phyloP scores from a whole-genome alignment of 2,888 invertebrate genomes.

The Mimumesa dahlbomi region DNA sequence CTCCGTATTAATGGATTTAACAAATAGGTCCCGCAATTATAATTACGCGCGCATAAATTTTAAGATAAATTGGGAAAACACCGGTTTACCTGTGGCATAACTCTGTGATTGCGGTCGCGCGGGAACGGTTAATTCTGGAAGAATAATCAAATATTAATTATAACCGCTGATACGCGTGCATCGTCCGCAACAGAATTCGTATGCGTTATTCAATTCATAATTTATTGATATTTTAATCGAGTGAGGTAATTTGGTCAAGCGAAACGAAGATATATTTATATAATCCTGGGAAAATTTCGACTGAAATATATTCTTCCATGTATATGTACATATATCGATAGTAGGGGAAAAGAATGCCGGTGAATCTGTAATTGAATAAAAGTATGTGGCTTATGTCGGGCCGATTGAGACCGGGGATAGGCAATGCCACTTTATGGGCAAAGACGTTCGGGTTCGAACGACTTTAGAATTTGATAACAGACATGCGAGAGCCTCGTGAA shows the following conservation, averaged over 20 bases:
- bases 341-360: neutral
- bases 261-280: neutral
- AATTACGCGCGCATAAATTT: conserved; percentile 25
- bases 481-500: conserved; percentile 25
- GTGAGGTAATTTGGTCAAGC: conserved; percentile 2
- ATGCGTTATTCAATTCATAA: conserved; percentile 18
- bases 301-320: neutral
- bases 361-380: conserved; percentile 16
- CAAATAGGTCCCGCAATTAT: conserved; percentile 6
- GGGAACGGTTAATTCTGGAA: conserved; percentile 26
- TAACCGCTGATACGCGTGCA: conserved; percentile 12
- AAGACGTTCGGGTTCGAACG: conserved; percentile 41
- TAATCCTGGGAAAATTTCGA: too few species aligned
- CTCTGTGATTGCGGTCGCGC: conserved; percentile 1
- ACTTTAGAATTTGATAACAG: conserved; percentile 55
- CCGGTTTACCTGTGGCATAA: neutral
- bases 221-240: conserved; percentile 13
- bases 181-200: conserved; percentile 38
- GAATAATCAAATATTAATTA: conserved; percentile 35
- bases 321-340: too few species aligned
- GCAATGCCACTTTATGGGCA: conserved; percentile 22
- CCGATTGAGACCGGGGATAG: conserved; percentile 13
- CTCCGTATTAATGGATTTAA: conserved; percentile 1
- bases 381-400: conserved; percentile 23
- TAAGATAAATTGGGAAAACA: conserved; percentile 26